Conservation (phyloP, 2,797 vertebrate genomes). For the Rhabdomys pumilio region DNA sequence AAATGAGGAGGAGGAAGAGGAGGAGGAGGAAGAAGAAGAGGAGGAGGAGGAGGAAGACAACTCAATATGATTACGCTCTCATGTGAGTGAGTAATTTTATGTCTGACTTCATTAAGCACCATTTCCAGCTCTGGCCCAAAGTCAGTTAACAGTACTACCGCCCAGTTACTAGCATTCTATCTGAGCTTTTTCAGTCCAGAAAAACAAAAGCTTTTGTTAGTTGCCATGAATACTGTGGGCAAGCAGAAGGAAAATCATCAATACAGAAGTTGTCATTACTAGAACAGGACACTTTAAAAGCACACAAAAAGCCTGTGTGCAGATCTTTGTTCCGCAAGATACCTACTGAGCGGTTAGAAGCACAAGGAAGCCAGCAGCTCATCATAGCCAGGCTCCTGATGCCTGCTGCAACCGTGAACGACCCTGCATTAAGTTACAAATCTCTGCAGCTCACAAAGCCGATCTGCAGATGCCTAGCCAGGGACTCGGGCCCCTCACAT, state of each 20-base stretch:
- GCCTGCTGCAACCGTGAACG: constrained; percentile 84
- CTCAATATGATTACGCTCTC: constrained; percentile 8
- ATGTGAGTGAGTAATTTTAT: constrained; percentile 3
- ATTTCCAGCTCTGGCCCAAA: not conserved
- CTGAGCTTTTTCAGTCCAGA: not conserved
- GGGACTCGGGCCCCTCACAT: not conserved
- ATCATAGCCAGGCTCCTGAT: constrained; percentile 90
- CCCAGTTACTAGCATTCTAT: constrained; percentile 69
- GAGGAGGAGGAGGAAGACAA: not conserved
- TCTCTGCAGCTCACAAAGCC: constrained; percentile 83
- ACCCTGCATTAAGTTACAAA: constrained; percentile 82
- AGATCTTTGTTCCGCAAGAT: constrained; percentile 78
- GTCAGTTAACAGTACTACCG: constrained; percentile 68
- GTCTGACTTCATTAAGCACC: not conserved
- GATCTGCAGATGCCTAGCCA: not conserved
- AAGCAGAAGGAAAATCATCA: constrained; percentile 43
- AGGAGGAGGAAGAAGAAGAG: no score
- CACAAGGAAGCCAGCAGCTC: constrained; percentile 97
- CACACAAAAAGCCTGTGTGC: not conserved
- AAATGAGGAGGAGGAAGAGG: not conserved
- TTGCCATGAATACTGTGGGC: not conserved
- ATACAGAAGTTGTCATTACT: not conserved
- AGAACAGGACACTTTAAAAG: constrained; percentile 47
- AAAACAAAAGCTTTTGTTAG: constrained; percentile 39
- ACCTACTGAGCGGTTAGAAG: constrained; percentile 95